Evolutionary conservation across 2,113 vertebrate species (phyloP).

Genomic region (Malaclemys terrapin): DNA sequence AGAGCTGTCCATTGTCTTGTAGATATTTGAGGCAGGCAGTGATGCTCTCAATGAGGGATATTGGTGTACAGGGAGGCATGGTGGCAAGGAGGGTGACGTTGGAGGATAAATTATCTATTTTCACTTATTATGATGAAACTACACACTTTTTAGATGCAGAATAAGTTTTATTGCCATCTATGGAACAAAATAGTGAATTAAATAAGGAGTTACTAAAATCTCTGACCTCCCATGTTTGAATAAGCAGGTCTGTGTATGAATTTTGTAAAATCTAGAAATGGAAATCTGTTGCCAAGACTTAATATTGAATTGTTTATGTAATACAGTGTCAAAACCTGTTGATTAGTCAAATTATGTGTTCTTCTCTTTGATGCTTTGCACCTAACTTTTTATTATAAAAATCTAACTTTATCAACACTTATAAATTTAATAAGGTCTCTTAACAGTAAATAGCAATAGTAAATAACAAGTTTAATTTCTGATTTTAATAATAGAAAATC

Average conservation of each 20-base stretch:
- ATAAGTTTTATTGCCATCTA: conserved; percentile 52
- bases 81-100: background rate
- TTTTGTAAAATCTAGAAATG: conserved; percentile 25
- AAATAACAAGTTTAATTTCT: background rate
- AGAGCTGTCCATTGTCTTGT: too few species aligned
- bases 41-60: too few species aligned
- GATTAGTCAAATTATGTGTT: background rate
- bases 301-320: background rate
- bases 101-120: conserved; percentile 32
- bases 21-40: too few species aligned
- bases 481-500: too few species aligned
- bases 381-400: background rate
- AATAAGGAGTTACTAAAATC: conserved; percentile 34
- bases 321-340: background rate
- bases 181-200: conserved; percentile 49
- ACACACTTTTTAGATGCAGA: conserved; percentile 65
- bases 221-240: conserved; percentile 17
- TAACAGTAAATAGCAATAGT: too few species aligned
- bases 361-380: background rate
- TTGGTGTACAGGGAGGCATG: too few species aligned
- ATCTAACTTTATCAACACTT: too few species aligned
- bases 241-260: background rate
- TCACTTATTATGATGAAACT: conserved; percentile 51
- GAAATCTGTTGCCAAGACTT: background rate
- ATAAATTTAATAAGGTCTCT: too few species aligned